These are phyloP conservation scores for Drosophila eohydei DNA, from an alignment of 2,888 invertebrate species.

Conservation along the genomic window DNA sequence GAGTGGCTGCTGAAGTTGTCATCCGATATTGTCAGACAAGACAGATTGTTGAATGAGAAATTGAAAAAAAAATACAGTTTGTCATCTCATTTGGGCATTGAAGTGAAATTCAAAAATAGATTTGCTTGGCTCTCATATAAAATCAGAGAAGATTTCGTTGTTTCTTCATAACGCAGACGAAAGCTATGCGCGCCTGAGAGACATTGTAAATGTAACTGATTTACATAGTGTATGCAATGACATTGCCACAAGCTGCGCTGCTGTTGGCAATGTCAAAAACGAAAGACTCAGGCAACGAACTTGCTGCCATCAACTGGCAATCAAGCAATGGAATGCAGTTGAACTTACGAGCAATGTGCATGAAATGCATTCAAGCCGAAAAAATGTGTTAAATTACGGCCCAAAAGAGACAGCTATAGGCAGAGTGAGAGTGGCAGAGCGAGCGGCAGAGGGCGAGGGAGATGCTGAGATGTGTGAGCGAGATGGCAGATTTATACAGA, in stretches of 20 bases:
- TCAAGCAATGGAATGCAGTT: constrained; percentile 71
- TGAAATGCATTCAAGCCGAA: constrained; percentile 60
- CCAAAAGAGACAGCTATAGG: constrained; percentile 21
- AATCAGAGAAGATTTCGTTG: not conserved
- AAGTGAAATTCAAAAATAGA: not conserved
- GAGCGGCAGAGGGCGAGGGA: constrained; percentile 24
- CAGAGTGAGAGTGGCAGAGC: not conserved
- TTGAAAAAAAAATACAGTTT: not conserved
- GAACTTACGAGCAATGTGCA: constrained; percentile 61
- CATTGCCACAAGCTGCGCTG: constrained; percentile 40
- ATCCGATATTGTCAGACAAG: not conserved
- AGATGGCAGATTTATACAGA: constrained; percentile 50
- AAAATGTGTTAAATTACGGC: constrained; percentile 72
- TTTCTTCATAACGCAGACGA: no score
- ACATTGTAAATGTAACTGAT: constrained; percentile 27
- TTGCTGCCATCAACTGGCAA: constrained; percentile 65
- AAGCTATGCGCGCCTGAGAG: not conserved
- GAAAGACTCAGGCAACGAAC: constrained; percentile 68
- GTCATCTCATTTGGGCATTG: not conserved
- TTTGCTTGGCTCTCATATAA: not conserved
- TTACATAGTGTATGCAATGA: constrained; percentile 44
- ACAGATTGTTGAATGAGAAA: constrained; percentile 4
- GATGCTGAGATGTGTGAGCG: constrained; percentile 3
- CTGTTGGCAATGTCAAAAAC: constrained; percentile 56
- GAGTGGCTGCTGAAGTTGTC: constrained; percentile 1